Conservation (phyloP, 2,888 invertebrate genomes). For the Ptilodon capucinus region DNA sequence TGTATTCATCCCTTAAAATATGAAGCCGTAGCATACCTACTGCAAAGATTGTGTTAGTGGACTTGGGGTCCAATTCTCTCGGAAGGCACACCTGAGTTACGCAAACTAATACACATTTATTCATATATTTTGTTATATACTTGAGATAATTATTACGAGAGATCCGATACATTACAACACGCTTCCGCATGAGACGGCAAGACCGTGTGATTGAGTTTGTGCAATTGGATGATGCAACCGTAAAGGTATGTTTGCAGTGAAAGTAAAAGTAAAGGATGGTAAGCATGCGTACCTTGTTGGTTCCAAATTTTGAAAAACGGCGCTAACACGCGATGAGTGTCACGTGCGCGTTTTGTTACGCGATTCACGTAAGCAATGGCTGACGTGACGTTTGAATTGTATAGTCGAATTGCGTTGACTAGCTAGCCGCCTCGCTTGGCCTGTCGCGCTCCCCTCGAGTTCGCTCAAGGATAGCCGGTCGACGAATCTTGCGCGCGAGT, state of each 20-base stretch:
- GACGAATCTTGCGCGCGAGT: background rate
- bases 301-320: background rate
- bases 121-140: background rate
- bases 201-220: background rate
- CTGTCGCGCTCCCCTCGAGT: background rate
- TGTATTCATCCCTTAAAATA: too few species aligned
- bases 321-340: background rate
- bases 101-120: background rate
- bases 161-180: background rate
- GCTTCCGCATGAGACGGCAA: background rate
- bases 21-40: too few species aligned
- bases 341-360: background rate
- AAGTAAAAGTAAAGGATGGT: background rate
- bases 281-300: background rate
- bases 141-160: background rate
- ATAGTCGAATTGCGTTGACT: background rate
- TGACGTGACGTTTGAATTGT: background rate
- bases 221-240: background rate
- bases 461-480: constrained; percentile 1
- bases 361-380: background rate
- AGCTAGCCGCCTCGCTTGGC: background rate
- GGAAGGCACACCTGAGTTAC: background rate
- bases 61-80: too few species aligned
- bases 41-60: too few species aligned
- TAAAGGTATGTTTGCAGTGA: background rate